Evolutionary conservation across 1,140 invertebrate genomes (phyloP), one percentile per base, ranked within the genome.

Genomic region (Danaus melanippus): DNA sequence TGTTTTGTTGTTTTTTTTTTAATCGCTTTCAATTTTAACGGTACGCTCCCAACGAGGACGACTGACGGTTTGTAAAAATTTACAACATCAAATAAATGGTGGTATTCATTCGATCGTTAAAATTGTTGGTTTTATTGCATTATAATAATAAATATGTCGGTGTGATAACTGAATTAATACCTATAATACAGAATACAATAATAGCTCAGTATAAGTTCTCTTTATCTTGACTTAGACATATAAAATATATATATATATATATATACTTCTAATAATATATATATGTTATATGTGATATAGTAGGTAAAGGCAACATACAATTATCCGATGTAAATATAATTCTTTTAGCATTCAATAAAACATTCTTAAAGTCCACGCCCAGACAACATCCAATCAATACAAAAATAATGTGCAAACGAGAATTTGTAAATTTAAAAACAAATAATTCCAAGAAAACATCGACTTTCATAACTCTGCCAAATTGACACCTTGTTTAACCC

Each of bases 401-500:
- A 70, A 74, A 70, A 78, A 76, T 74, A 77, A 80, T 74, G 71
- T 71, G 67, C 66, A 76, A 79, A 71, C 56, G 53, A 58, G 58
- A 66, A 60, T 54, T 48, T 42, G 60, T 61, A 71, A 67, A 68
- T 67, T 73, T 74, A 70, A 85, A 85, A 86, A 86, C 83, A 86
- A 86, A 86, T 86, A 86, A 74, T 86, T 86, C 83, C 66, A 46
- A 75, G 83, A 86, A 32, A 32, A 86, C 66, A 66, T 59, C 63
- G 67, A 66, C 79, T 86, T 86, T 86, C 83, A 86, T 84, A 86
- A 86, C 79, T 84, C 70, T 70, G 63, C 76, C 77, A 86, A 86
- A 86, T 86, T 86, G 83, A 86, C 83, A 86, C 83, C 83, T 84
- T 82, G 83, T 81, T 76, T 73, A 74, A 75, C 60, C 68, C 79